Evolutionary conservation across 2,113 vertebrate species (phyloP).

Genomic region (Periophthalmodon schlosseri): DNA sequence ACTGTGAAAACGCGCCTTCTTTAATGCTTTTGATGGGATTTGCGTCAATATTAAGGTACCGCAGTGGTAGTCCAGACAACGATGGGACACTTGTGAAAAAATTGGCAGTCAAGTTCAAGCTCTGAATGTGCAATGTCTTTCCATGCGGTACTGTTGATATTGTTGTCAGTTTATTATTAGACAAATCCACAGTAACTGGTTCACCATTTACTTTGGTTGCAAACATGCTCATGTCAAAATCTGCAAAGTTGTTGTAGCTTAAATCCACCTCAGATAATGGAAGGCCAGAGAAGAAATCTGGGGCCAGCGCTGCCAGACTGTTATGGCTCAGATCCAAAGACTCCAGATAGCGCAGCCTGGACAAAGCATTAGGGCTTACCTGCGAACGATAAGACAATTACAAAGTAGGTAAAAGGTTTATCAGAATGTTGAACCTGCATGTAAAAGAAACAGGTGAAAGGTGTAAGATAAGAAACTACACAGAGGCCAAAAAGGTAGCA

Average conservation of each 20-base stretch:
- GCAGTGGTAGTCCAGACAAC: conserved; percentile 82
- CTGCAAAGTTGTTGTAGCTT: conserved; percentile 86
- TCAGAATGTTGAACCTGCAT: neutral
- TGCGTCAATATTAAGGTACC: conserved; percentile 87
- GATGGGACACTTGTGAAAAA: conserved; percentile 75
- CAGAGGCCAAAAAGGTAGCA: conserved; percentile 2
- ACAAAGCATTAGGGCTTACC: conserved; percentile 81
- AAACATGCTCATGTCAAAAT: conserved; percentile 82
- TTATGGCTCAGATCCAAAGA: conserved; percentile 94
- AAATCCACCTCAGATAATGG: conserved; percentile 89
- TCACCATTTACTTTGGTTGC: conserved; percentile 81
- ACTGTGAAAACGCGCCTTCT: conserved; percentile 77
- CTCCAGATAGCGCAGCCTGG: conserved; percentile 92
- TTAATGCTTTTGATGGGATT: conserved; percentile 81
- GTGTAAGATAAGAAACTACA: neutral
- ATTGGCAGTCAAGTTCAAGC: conserved; percentile 87
- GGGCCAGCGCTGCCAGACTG: conserved; percentile 78
- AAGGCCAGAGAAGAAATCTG: conserved; percentile 83
- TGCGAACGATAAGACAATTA: conserved; percentile 28
- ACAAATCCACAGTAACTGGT: conserved; percentile 86
- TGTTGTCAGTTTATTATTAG: conserved; percentile 81
- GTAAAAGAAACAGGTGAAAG: neutral
- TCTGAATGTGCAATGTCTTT: conserved; percentile 81
- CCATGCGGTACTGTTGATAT: conserved; percentile 54
- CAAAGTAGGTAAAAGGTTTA: conserved; percentile 4